Conservation (phyloP, 2,113 vertebrate species). For the Elgaria multicarinata region DNA sequence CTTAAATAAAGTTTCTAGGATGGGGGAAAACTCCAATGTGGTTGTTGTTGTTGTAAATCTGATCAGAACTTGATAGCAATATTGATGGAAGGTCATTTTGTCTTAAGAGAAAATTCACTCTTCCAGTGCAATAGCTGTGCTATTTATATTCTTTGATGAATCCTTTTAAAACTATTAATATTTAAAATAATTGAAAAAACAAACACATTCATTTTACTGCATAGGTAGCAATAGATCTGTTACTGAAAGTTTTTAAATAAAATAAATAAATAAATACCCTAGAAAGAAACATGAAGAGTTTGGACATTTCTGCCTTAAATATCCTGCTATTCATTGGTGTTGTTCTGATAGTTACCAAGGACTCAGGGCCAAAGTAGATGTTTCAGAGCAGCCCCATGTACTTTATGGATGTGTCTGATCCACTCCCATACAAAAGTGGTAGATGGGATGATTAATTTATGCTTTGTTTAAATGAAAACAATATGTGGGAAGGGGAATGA, state of each 20-base stretch:
- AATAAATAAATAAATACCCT: too few relatives aligned
- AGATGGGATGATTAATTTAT: too few relatives aligned
- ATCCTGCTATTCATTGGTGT: background rate
- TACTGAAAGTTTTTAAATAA: too few relatives aligned
- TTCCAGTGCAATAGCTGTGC: too few relatives aligned
- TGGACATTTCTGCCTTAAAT: background rate
- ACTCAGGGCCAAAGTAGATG: too few relatives aligned
- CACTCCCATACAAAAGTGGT: too few relatives aligned
- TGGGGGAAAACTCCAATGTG: too few relatives aligned
- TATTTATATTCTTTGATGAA: background rate
- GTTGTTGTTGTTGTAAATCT: background rate
- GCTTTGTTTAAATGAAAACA: too few relatives aligned
- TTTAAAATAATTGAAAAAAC: background rate
- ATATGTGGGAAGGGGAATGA: too few relatives aligned
- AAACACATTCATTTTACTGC: background rate
- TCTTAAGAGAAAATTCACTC: background rate
- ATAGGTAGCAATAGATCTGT: background rate
- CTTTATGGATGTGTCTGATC: too few relatives aligned
- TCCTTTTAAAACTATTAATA: too few relatives aligned
- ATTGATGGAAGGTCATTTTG: background rate
- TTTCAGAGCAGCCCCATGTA: too few relatives aligned
- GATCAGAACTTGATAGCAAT: background rate
- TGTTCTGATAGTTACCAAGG: background rate
- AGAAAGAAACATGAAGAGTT: background rate
- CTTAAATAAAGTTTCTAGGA: background rate